Evolutionary conservation across 2,888 invertebrate genomes (phyloP), one percentile per base, ranked within the genome.

Genomic region (Perithous albicinctus): DNA sequence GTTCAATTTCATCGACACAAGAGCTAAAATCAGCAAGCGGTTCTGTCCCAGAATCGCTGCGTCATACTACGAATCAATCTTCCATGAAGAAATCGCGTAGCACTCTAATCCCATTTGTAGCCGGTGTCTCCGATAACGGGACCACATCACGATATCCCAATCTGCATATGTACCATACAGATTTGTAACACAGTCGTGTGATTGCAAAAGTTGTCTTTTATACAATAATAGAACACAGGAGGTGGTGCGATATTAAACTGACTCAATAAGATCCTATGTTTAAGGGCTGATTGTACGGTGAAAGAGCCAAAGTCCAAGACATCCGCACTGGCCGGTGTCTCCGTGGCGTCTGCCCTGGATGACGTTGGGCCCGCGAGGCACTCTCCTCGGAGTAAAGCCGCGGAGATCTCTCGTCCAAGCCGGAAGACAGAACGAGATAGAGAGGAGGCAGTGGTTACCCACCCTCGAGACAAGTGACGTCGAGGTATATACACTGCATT

Each of bases 311-410:
- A 69, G 18, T 12, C 75, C 43, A 64, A 26, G 74, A 63, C 69
- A 72, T 76, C 80, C 67, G 51, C 72, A 32, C 76, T 56, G 72
- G 64, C 76, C 80, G 76, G 61, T 76, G 80, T 80, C 80, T 64
- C 80, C 66, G 76, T 80, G 76, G 72, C 66, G 66, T 80, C 80
- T 80, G 80, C 46, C 75, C 80, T 59, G 80, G 80, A 80, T 54
- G 76, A 76, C 70, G 76, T 61, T 72, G 41, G 76, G 48, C 59
- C 75, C 88, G 88, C 90, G 89, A 91, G 83, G 90, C 89, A 86
- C 89, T 89, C 85, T 90, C 86, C 89, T 87, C 88, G 84, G 90
- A 90, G 85, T 85, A 89, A 69, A 67, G 41, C 72, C 51, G 56
- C 8, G 12, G 15, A 29, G 64, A 70, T 46, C 70, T 46, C 70